Conservation (phyloP, 2,113 vertebrate genomes). For the Gallinago media region DNA sequence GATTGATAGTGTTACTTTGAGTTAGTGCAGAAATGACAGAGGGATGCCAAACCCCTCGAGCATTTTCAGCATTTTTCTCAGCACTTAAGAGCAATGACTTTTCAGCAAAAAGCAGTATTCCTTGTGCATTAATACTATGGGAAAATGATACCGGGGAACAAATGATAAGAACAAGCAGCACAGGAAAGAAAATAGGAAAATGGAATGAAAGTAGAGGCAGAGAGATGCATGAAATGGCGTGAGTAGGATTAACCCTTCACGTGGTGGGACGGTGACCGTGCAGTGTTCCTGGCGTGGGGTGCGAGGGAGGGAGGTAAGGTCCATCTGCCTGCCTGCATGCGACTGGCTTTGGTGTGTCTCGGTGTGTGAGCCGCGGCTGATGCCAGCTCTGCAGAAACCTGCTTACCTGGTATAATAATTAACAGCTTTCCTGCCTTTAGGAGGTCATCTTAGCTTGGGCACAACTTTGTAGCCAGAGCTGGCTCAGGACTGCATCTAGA, state of each 20-base stretch:
- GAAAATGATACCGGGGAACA: background rate
- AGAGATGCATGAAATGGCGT: background rate
- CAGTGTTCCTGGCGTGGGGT: background rate
- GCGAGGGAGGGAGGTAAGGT: background rate
- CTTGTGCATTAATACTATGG: background rate
- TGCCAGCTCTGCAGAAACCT: background rate
- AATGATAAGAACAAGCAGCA: background rate
- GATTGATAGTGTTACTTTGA: background rate
- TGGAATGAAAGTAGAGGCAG: slow-evolving; percentile 3
- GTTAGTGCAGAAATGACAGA: background rate
- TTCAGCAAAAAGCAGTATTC: background rate
- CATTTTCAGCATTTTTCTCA: background rate
- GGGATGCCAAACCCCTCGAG: background rate
- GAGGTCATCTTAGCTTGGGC: background rate
- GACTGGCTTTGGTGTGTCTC: background rate
- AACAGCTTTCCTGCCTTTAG: background rate
- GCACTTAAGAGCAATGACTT: background rate
- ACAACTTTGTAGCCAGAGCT: background rate
- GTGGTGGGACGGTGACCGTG: background rate
- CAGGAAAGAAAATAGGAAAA: background rate
- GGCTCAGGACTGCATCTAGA: background rate
- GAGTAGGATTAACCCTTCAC: background rate
- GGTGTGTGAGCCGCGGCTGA: background rate
- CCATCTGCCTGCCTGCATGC: background rate
- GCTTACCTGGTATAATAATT: background rate